Conservation (phyloP, 2,113 vertebrate species). For the Scopus umbretta region DNA sequence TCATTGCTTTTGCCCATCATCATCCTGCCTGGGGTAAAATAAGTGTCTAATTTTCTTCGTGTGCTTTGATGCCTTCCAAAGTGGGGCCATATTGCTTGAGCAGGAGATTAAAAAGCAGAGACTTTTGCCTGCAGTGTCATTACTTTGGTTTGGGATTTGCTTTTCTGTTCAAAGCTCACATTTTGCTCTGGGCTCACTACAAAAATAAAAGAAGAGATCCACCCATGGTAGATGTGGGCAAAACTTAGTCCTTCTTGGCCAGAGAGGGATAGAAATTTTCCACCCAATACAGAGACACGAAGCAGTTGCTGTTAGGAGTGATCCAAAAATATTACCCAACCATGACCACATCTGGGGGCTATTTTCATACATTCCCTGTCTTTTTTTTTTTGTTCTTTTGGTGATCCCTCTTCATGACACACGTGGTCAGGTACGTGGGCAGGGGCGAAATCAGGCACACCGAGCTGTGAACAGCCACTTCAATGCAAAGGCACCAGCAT, state of each 20-base stretch:
- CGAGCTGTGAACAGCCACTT: fast-evolving
- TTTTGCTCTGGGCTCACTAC: slow-evolving; percentile 31
- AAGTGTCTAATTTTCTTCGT: neutral
- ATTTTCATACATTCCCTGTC: slow-evolving; percentile 1
- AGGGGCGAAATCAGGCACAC: neutral
- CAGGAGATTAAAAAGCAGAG: slow-evolving; percentile 25
- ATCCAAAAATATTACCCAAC: slow-evolving; percentile 24
- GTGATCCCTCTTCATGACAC: neutral
- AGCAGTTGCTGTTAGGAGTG: neutral
- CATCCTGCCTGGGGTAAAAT: neutral
- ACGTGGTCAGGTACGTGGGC: neutral
- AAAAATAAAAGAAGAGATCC: slow-evolving; percentile 53
- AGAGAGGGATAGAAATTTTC: slow-evolving; percentile 49
- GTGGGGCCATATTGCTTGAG: neutral
- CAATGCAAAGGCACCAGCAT: neutral
- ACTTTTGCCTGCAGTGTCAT: slow-evolving; percentile 14
- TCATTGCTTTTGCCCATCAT: neutral
- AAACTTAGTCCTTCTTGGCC: slow-evolving; percentile 27
- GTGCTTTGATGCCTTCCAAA: slow-evolving; percentile 10
- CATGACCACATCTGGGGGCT: slow-evolving; percentile 1
- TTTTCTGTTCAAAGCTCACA: slow-evolving; percentile 36
- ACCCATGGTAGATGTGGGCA: slow-evolving; percentile 51
- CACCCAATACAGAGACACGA: neutral
- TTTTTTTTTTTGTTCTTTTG: neutral
- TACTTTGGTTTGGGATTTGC: slow-evolving; percentile 38